Base-by-base conservation (phyloP, 1,140 invertebrate genomes). In the Homalodisca vitripennis region DNA sequence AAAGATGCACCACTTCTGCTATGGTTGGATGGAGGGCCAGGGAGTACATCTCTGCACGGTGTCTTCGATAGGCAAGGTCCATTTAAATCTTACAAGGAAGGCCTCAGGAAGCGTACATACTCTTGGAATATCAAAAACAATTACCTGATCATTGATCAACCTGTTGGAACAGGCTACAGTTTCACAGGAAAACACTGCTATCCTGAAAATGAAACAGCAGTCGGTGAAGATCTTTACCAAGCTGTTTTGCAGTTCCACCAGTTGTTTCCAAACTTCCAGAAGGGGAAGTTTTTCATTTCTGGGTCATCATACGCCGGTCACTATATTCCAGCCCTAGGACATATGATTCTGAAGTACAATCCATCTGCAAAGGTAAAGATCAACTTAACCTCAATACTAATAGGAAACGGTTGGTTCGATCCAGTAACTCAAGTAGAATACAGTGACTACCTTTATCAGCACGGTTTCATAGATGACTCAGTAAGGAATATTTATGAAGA, bases 281-380 rank as follows among this genome's bases (percentile, higher is more conserved):
- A 77, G 0, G 89, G 86, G 71, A 85, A 87, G 31, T 92, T 93
- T 74, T 93, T 85, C 80, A 85, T 94, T 0, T 89, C 89, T 1
- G 94, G 93, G 0, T 92, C 95, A 80, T 94, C 92, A 13, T 95
- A 95, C 79, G 93, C 85, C 13, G 93, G 92, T 1, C 90, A 90
- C 76, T 94, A 93, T 82, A 87, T 93, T 0, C 92, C 92, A 17
- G 88, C 91, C 0, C 77, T 92, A 20, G 85, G 86, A 0, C 85
- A 91, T 75, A 87, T 88, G n/a, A 93, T 94, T 51, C 87, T 93
- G 75, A 82, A 84, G 72, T 84, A 87, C 34, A 90, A 88, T 74
- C 81, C 86, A 13, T 77, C 82, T 62, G 73, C 81, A 13, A 86
- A 85, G 68, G 6, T 73, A 22, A 75, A 74, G 66, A 87, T 89